Evolutionary conservation across 2,888 invertebrate genomes (phyloP), one percentile per base, ranked within the genome.

Genomic region (Pilophorus perplexus): DNA sequence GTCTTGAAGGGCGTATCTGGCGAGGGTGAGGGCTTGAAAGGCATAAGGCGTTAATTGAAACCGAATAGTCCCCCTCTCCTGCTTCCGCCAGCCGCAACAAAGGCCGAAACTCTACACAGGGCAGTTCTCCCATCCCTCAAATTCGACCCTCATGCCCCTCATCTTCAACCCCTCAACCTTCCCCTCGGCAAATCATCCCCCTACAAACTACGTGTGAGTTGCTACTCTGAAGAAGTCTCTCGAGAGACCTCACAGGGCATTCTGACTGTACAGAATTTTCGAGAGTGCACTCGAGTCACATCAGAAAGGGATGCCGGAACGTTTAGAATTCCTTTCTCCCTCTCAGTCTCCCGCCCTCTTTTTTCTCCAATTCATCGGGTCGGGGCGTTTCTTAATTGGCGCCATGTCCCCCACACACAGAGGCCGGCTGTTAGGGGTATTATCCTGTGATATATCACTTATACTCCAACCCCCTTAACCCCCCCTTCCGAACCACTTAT

Each of bases 21-120:
- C n/a, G n/a, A n/a, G n/a, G n/a, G n/a, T n/a, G n/a, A n/a, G 38
- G 12, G 22, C 20, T 37, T 38, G 38, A 16, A 40, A 22, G 20
- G 37, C 55, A 40, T 55, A 55, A 55, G 55, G 55, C 55, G 55
- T 55, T 55, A 55, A 55, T 55, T 55, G 55, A 55, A 55, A 55
- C 38, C 55, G 55, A 55, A 55, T 55, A 55, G 55, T 37, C 37
- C 14, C 25, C n/a, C 37, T 20, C 38, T 38, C 38, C 38, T 55
- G 55, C 38, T 40, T 37, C 25, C 14, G 27, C 6, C 28, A 5
- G 16, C 28, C 52, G 52, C 52, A 23, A 52, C 52, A 52, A 52
- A 52, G 52, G 52, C 23, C 28, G n/a, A 52, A 52, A 52, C 28
- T 20, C 52, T 52, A 28, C 16, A 52, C 23, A n/a, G n/a, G n/a